Percentiles rank a stretch among this genome's conserved stretches.
phyloP scores from a whole-genome alignment of 2,113 vertebrate species.

The Protobothrops mucrosquamatus region DNA sequence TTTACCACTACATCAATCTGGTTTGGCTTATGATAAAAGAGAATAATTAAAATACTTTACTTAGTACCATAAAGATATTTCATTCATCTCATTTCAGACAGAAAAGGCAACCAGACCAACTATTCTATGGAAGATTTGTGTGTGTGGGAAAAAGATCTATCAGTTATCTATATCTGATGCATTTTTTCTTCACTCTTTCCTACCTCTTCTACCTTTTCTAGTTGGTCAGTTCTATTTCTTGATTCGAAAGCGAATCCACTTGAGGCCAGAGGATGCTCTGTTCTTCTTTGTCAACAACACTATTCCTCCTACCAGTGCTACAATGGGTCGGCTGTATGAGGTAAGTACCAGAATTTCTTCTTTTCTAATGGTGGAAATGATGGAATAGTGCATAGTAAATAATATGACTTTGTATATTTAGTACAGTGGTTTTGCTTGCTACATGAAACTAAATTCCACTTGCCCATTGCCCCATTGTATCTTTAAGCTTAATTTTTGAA shows the following conservation, averaged over 20 bases:
- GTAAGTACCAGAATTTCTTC: slow-evolving; percentile 69
- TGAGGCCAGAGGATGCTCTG: slow-evolving; percentile 93
- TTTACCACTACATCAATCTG: background rate
- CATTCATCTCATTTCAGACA: background rate
- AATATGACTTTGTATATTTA: background rate
- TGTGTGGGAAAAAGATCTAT: background rate
- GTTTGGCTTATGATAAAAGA: background rate
- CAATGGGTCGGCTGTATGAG: slow-evolving; percentile 94
- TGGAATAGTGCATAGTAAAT: background rate
- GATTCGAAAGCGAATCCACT: slow-evolving; percentile 92
- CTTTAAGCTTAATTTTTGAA: background rate
- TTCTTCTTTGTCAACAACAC: slow-evolving; percentile 99
- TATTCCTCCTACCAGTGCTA: slow-evolving; percentile 93
- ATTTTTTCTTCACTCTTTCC: background rate
- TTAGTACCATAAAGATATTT: background rate
- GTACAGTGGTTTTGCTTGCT: background rate
- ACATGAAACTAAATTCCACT: background rate
- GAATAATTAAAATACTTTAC: background rate
- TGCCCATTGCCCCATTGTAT: background rate
- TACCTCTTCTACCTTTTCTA: slow-evolving; percentile 55
- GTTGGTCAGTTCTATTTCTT: slow-evolving; percentile 97
- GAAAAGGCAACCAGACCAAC: background rate
- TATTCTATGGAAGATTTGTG: background rate
- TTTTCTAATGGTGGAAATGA: background rate
- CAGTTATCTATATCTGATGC: background rate